phyloP scores from a whole-genome alignment of 2,888 invertebrate genomes.

The Acanthococcus lagerstroemiae region DNA sequence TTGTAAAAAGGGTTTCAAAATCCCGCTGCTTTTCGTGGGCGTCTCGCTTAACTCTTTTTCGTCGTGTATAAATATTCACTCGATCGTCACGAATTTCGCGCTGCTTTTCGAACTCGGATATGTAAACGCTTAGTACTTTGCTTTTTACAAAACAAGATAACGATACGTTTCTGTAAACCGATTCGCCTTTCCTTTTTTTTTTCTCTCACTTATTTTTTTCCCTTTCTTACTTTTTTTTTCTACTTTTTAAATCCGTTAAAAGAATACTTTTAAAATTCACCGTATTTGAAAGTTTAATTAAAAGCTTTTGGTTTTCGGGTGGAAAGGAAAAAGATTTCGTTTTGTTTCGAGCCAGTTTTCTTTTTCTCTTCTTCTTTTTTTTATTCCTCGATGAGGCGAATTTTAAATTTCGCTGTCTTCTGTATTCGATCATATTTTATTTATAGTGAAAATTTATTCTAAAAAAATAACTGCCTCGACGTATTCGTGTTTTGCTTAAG shows the following conservation, averaged over 20 bases:
- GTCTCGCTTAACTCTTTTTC: conserved; percentile 14
- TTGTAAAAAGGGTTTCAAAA: conserved; percentile 27
- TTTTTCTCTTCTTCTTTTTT: no score
- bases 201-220: neutral
- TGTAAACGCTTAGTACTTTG: conserved; percentile 22
- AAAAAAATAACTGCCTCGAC: no score
- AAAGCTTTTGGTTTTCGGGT: no score
- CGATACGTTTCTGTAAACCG: conserved; percentile 22
- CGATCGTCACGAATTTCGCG: conserved; percentile 12
- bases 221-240: neutral
- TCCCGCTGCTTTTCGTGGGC: neutral
- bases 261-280: conserved; percentile 3
- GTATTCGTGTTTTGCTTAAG: no score
- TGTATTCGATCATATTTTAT: no score
- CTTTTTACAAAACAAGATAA: conserved; percentile 12
- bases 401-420: no score
- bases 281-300: conserved; percentile 19
- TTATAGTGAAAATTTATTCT: no score
- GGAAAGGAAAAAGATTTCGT: no score
- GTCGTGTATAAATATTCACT: conserved; percentile 31
- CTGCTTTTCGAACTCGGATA: conserved; percentile 4
- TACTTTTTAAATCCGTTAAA: neutral
- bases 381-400: no score
- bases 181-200: no score
- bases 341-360: no score